Conservation (phyloP, 1,140 invertebrate genomes). For the Rhagoletis zephyria region DNA sequence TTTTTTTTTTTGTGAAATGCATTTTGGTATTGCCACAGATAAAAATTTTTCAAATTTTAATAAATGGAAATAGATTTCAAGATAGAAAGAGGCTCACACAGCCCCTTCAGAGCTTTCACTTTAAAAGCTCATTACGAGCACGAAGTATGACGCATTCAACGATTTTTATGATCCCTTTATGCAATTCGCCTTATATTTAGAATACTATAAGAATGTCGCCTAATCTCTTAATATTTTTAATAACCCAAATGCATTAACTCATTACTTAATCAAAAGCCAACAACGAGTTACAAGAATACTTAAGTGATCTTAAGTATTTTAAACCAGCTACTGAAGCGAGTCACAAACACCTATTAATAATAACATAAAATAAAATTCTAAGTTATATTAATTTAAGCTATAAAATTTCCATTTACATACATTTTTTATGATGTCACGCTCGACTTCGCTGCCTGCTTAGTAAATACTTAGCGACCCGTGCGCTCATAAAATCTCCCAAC, state of each 20-base stretch:
- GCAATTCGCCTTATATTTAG: too few species aligned
- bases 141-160: too few species aligned
- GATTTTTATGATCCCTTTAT: too few species aligned
- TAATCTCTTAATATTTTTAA: background rate
- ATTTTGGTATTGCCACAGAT: too few species aligned
- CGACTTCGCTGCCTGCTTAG: background rate
- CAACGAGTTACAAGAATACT: background rate
- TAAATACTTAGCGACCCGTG: background rate
- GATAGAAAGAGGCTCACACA: too few species aligned
- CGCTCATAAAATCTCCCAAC: background rate
- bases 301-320: background rate
- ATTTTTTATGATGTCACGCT: slow-evolving; percentile 16
- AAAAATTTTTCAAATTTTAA: too few species aligned
- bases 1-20: too few species aligned
- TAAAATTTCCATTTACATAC: slow-evolving; percentile 43
- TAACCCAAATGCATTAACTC: background rate
- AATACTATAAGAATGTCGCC: too few species aligned
- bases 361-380: slow-evolving; percentile 9
- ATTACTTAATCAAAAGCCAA: background rate
- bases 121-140: too few species aligned
- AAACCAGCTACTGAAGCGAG: background rate
- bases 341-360: background rate
- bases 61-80: too few species aligned
- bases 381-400: slow-evolving; percentile 28
- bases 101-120: too few species aligned